A percentile compares a stretch with the other conserved stretches of the same genome.
These are phyloP conservation scores for Pungitius pungitius DNA, from an alignment of 2,113 vertebrate species.

Conservation along the genomic window DNA sequence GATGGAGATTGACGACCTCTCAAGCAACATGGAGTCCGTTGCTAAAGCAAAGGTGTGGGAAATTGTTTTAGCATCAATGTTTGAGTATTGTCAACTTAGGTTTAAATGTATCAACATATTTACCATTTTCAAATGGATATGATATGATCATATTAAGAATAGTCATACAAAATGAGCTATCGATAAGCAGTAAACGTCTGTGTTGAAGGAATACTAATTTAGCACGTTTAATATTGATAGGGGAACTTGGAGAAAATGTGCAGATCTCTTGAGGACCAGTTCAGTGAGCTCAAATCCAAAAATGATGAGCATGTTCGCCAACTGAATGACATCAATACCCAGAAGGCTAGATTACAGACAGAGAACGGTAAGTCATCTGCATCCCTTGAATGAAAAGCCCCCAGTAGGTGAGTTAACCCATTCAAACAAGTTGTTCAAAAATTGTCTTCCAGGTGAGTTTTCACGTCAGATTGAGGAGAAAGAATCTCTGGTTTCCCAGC, in stretches of 20 bases:
- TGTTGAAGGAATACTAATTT: not conserved
- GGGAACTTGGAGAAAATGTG: conserved; percentile 89
- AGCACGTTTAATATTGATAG: not conserved
- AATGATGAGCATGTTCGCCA: conserved; percentile 74
- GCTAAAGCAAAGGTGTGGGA: conserved; percentile 80
- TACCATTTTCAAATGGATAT: not conserved
- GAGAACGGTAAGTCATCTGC: conserved; percentile 56
- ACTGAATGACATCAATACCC: conserved; percentile 61
- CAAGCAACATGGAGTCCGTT: conserved; percentile 71
- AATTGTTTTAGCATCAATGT: not conserved
- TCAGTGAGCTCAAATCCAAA: conserved; percentile 85
- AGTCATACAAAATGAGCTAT: not conserved
- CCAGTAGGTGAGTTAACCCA: not conserved
- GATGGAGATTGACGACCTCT: conserved; percentile 76
- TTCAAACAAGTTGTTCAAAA: not conserved
- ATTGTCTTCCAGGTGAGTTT: conserved; percentile 78
- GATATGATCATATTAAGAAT: not conserved
- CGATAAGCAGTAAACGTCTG: not conserved
- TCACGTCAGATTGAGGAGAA: conserved; percentile 85
- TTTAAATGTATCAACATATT: not conserved
- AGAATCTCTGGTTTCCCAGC: conserved; percentile 84
- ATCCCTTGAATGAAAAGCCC: not conserved
- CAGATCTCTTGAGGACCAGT: conserved; percentile 88
- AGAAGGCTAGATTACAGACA: conserved; percentile 68
- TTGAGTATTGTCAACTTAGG: not conserved